Evolutionary conservation across 1,140 invertebrate genomes (phyloP), one percentile per base, ranked within the genome.

Genomic region (Popillia japonica): DNA sequence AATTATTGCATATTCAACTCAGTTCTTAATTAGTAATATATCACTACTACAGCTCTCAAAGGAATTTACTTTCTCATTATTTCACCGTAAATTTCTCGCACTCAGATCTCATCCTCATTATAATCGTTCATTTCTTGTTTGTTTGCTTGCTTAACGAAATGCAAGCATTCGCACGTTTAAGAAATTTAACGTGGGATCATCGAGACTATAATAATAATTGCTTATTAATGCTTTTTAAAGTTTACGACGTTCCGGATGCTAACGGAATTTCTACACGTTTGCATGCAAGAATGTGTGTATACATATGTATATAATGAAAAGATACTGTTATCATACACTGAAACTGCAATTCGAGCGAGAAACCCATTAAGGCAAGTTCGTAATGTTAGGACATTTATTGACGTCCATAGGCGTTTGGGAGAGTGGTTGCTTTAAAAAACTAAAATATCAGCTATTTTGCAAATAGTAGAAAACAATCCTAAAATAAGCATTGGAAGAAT

Each of bases 181-280:
- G 22, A 68, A 68, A 68, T 68, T 68, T 27, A 68, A 68, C 27
- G 61, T 68, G 61, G 61, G 61, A 68, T 68, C 61, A 68, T 17
- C 61, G 61, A 14, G 27, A 34, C 22, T 3, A 68, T 68, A 27
- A 68, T 68, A 68, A 68, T 68, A 34, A 68, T 68, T 34, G 20
- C 22, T 7, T 68, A 68, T 68, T 22, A 68, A 68, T 34, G 61
- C 20, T 68, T 14, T 68, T 27, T 68, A 68, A 34, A 68, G 22
- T 68, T 68, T 68, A 68, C 22, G 27, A 17, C 9, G 61, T 27
- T 68, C 61, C 61, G 61, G 61, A 68, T 68, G 22, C 22, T 68
- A 68, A 68, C 61, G 61, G 61, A 27, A 68, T 68, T 27, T 68
- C 61, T 0, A 68, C 14, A 17, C 3, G 11, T n/a, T 55, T n/a